Conservation (phyloP, 2,113 vertebrate genomes). For the Hipposideros armiger region DNA sequence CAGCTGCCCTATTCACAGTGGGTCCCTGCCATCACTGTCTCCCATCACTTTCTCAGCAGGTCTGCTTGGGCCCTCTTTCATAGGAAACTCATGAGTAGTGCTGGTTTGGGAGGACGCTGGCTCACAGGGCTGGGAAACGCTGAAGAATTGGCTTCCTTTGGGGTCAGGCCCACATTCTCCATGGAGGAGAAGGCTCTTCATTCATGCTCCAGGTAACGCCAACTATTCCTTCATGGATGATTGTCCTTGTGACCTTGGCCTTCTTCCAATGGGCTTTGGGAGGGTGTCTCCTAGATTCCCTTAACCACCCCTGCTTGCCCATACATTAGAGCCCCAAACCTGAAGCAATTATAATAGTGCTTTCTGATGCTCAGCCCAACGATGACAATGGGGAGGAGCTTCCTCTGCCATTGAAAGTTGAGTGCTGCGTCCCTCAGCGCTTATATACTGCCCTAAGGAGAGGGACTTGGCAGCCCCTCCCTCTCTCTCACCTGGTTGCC, state of each 20-base stretch:
- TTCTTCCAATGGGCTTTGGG: neutral
- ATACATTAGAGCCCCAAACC: neutral
- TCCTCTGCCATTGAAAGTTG: no score
- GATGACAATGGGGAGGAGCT: neutral
- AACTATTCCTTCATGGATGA: accelerated
- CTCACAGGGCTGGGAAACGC: neutral
- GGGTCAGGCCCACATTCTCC: neutral
- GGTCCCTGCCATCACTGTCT: neutral
- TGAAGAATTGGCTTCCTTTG: neutral
- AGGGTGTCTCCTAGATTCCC: neutral
- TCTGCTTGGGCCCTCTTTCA: neutral
- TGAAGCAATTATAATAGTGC: accelerated
- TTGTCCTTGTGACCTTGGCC: neutral
- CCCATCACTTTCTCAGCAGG: neutral
- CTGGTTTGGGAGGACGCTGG: neutral
- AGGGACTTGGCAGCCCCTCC: accelerated
- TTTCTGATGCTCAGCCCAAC: neutral
- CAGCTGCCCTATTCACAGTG: accelerated
- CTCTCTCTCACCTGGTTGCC: neutral
- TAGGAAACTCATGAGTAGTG: neutral
- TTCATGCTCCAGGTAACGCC: neutral
- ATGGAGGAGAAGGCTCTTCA: neutral
- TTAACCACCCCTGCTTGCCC: neutral
- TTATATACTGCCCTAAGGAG: neutral
- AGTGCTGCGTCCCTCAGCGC: neutral